Evolutionary conservation across 2,113 vertebrate species (phyloP), one percentile per base, ranked within the genome.

Genomic region (Callionymus lyra): DNA sequence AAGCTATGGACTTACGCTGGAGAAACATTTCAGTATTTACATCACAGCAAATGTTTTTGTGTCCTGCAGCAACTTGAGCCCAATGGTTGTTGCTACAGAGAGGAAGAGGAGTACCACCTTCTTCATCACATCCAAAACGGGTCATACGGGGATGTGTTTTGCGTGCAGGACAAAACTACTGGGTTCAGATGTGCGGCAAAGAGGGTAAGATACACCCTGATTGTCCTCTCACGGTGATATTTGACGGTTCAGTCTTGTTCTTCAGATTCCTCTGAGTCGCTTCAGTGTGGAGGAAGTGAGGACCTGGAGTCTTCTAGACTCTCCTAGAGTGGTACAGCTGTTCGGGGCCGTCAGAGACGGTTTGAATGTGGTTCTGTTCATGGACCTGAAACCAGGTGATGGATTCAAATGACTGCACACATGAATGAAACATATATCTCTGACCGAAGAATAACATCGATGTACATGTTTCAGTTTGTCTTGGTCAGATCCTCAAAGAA

Each of bases 181-280:
- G 88, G 90, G 16, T 95, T 95, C 48, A 76, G 82, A 47, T 98
- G 93, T 44, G 94, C 94, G 14, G 92, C 91, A 68, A 98, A 98
- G 59, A 91, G 85, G 89, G 94, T 98, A 68, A 62, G 48, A 27
- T 6, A 38, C 3, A 3, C 2, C 12, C 14, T 13, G 36, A 16
- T 46, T 12, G 12, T 33, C 9, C 10, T 0, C 41, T 50, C 11
- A n/a, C n/a, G n/a, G 16, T 49, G 37, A 2, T 9, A 18, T 12
- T 16, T 40, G 13, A 18, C 16, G 6, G 16, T 40, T 1, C 11
- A 16, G 10, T 16, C 10, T 12, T 16, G 16, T 2, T 12, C 15
- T 13, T 4, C n/a, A 97, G 94, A 85, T 97, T 9, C 89, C 87
- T 2, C 54, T 92, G 0, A 82, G 86, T 39, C 83, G 81, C 12